phyloP scores from a whole-genome alignment of 2,888 invertebrate species.

The Napeogenes inachia region DNA sequence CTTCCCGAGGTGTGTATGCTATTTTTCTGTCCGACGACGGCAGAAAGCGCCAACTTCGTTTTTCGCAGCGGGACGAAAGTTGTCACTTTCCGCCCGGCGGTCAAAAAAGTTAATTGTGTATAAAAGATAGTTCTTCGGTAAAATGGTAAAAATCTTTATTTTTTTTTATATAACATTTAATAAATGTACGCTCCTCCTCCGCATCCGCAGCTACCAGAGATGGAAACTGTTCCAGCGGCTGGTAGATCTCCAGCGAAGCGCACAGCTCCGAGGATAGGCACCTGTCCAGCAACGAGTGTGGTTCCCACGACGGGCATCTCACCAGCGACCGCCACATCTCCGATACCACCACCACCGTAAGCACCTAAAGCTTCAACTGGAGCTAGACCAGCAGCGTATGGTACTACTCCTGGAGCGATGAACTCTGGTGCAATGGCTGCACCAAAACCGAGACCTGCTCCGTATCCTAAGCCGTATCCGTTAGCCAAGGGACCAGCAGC shows the following conservation, averaged over 20 bases:
- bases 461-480: constrained; percentile 12
- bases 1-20: no score
- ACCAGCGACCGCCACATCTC: constrained; percentile 33
- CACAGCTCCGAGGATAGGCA: constrained; percentile 42
- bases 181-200: constrained; percentile 19
- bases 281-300: constrained; percentile 39
- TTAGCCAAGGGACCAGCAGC: constrained; percentile 14
- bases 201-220: constrained; percentile 37
- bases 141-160: no score
- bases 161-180: background rate
- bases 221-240: constrained; percentile 40
- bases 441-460: constrained; percentile 9
- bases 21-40: no score
- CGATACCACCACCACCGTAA: constrained; percentile 25
- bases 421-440: constrained; percentile 5
- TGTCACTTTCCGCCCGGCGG: no score
- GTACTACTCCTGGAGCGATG: constrained; percentile 11
- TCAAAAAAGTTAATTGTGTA: no score
- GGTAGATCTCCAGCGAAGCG: constrained; percentile 40
- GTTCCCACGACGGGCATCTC: constrained; percentile 40
- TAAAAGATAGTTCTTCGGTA: no score
- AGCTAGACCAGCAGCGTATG: constrained; percentile 19
- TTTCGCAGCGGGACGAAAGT: no score
- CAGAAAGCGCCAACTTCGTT: no score
- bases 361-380: background rate